phyloP scores from a whole-genome alignment of 2,113 vertebrate genomes.

The Hyla sarda region DNA sequence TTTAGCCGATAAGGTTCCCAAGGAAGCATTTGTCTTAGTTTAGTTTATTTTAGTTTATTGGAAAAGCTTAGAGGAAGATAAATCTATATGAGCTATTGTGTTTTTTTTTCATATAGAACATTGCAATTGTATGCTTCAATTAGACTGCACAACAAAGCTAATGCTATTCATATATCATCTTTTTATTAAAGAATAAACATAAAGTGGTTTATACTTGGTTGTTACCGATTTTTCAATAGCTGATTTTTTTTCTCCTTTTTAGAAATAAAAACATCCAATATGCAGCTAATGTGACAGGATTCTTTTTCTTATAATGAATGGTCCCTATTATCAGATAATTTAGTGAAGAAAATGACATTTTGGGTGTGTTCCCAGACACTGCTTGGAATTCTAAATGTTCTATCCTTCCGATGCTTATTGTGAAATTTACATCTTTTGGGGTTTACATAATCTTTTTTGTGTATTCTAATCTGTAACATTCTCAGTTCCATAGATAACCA shows the following conservation, averaged over 20 bases:
- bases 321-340: not conserved
- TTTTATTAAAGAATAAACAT: slow-evolving; percentile 38
- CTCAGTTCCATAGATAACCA: not conserved
- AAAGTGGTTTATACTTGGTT: slow-evolving; percentile 4
- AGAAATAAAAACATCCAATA: not conserved
- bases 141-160: slow-evolving; percentile 73
- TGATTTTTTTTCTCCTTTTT: not conserved
- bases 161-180: slow-evolving; percentile 73
- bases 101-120: slow-evolving; percentile 74
- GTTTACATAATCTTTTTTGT: not conserved
- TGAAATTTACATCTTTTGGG: not conserved
- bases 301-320: not conserved
- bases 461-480: not conserved
- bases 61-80: slow-evolving; percentile 68
- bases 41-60: slow-evolving; percentile 79
- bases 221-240: slow-evolving; percentile 7
- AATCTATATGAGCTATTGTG: slow-evolving; percentile 79
- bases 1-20: slow-evolving; percentile 63
- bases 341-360: not conserved
- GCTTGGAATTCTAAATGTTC: not conserved
- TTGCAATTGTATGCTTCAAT: slow-evolving; percentile 79
- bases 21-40: slow-evolving; percentile 75
- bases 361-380: not conserved
- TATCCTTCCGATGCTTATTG: not conserved
- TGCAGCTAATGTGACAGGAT: not conserved